Conservation (phyloP, 2,113 vertebrate species). For the Condylura cristata region DNA sequence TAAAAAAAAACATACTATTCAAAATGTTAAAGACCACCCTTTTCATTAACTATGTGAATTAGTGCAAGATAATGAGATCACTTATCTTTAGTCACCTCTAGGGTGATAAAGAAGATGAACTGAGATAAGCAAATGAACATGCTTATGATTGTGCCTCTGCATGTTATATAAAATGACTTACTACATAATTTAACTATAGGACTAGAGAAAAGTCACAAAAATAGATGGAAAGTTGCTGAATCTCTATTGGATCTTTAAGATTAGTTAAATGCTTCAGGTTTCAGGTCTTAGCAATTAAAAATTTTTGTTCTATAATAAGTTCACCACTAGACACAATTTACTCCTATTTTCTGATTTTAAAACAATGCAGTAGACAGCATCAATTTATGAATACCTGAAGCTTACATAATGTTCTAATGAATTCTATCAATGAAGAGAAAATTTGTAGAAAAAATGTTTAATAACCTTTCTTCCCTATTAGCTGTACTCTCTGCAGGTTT, state of each 20-base stretch:
- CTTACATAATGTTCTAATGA: no score
- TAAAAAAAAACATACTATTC: neutral
- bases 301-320: neutral
- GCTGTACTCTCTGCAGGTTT: neutral
- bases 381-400: no score
- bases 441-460: no score
- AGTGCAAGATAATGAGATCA: neutral
- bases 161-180: neutral
- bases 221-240: neutral
- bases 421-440: no score
- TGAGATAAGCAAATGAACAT: neutral
- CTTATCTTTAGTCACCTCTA: neutral
- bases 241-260: constrained; percentile 18
- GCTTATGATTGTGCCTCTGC: neutral
- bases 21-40: neutral
- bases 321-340: neutral
- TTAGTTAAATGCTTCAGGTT: neutral
- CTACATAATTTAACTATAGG: neutral
- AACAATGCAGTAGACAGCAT: no score
- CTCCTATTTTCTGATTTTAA: neutral
- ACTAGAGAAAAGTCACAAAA: neutral
- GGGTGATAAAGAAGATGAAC: neutral
- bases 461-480: neutral
- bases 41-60: constrained; percentile 14
- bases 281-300: neutral